Evolutionary conservation across 2,888 invertebrate species (phyloP).

Genomic region (Nephrotoma flavescens): DNA sequence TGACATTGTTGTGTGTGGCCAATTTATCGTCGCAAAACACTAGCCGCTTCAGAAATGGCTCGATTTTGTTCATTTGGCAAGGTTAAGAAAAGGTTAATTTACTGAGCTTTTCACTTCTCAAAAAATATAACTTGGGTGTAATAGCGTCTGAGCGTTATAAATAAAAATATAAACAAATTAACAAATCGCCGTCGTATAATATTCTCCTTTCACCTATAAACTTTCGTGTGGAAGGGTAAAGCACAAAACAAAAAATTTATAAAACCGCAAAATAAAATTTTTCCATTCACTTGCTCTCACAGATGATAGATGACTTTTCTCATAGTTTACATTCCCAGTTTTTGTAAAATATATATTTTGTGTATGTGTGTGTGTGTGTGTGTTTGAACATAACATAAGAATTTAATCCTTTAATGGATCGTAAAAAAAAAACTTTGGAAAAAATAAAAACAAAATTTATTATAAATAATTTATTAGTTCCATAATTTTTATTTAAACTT

Average conservation of each 20-base stretch:
- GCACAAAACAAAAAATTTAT: not conserved
- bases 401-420: not conserved
- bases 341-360: not conserved
- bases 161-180: not conserved
- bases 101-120: not conserved
- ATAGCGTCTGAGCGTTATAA: not conserved
- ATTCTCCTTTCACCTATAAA: not conserved
- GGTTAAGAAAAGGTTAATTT: not conserved
- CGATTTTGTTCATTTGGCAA: no score
- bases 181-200: not conserved
- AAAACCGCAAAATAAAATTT: not conserved
- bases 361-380: not conserved
- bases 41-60: no score
- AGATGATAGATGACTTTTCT: not conserved
- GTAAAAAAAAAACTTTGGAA: not conserved
- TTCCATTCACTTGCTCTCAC: not conserved
- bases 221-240: not conserved
- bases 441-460: not conserved
- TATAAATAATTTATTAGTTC: not conserved
- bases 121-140: not conserved
- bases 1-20: no score
- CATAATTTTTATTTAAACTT: not conserved
- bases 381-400: not conserved
- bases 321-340: not conserved
- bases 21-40: no score